Base-by-base conservation (phyloP, 2,888 invertebrate genomes). In the Sarcophaga caerulescens region DNA sequence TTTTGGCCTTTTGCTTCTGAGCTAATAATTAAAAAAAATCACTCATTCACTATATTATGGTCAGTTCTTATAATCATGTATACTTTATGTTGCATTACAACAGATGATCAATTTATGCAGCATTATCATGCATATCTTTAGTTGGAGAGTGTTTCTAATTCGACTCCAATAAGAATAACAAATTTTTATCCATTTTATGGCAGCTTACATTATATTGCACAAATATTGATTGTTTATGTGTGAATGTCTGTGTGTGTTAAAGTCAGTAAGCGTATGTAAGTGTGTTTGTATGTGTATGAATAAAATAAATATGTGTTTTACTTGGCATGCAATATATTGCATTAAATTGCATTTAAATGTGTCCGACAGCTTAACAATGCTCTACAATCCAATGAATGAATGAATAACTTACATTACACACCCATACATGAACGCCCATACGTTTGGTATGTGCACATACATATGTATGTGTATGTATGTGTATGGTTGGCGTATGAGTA, bases 341-440 rank as follows among this genome's bases (percentile, higher is more conserved):
- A 90, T 90, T 90, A 90, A 91, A 91, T 91, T 90, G 90, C 91
- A 91, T 91, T 91, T 92, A 91, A 92, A 90, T 91, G 91, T 91
- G 90, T 89, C 90, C 91, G 91, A 92, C 91, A 91, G 91, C 90
- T 91, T 90, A 90, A 91, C 90, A 91, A 90, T 88, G 84, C 84
- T 71, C 76, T 69, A 71, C 82, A 77, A 82, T 77, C 77, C 77
- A 82, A 75, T 44, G 73, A 75, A 75, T 60, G 60, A 80, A 73
- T 71, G 76, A 81, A 79, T 84, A 84, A 80, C 87, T 81, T 81
- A 81, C 78, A 81, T 75, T 84, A 76, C 69, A 79, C 60, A 17
- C 57, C 60, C 60, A 57, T 45, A 78, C 35, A 74, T 10, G 52
- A 23, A 71, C 14, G 68, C 10, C 1, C 57, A 59, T n/a, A 63